Conservation (phyloP, 1,140 invertebrate genomes). For the Atopsyche davidsoni region DNA sequence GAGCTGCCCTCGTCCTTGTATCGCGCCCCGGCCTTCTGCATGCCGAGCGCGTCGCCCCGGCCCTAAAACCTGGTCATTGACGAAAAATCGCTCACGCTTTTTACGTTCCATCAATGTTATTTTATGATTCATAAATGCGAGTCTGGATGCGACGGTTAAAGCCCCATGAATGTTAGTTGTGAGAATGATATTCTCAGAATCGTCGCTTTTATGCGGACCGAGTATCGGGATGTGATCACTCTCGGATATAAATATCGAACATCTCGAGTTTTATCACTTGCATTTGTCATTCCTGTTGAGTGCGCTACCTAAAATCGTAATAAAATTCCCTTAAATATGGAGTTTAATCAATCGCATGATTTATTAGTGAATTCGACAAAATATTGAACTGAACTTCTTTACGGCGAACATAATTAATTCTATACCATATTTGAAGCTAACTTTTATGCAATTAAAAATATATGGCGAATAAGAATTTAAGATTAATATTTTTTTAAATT, state of each 20-base stretch:
- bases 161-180: no score
- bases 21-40: constrained; percentile 7
- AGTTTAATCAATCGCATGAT: no score
- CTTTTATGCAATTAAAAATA: no score
- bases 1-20: no score
- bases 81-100: constrained; percentile 1
- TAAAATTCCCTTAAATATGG: no score
- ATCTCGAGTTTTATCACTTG: not conserved
- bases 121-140: constrained; percentile 11
- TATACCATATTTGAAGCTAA: no score
- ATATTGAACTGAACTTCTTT: no score
- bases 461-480: no score
- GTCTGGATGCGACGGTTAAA: not conserved
- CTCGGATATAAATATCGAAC: constrained; percentile 1
- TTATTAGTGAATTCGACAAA: no score
- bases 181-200: no score
- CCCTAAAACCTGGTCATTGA: constrained; percentile 4
- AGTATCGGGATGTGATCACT: not conserved
- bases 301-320: not conserved
- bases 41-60: not conserved
- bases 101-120: constrained; percentile 13
- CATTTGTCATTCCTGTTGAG: not conserved
- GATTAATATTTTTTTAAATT: no score
- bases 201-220: not conserved
- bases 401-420: no score